Percentiles rank a stretch among this genome's conserved stretches.
Conservation (phyloP, 2,888 invertebrate species). For the Brachyopa scutellaris region DNA sequence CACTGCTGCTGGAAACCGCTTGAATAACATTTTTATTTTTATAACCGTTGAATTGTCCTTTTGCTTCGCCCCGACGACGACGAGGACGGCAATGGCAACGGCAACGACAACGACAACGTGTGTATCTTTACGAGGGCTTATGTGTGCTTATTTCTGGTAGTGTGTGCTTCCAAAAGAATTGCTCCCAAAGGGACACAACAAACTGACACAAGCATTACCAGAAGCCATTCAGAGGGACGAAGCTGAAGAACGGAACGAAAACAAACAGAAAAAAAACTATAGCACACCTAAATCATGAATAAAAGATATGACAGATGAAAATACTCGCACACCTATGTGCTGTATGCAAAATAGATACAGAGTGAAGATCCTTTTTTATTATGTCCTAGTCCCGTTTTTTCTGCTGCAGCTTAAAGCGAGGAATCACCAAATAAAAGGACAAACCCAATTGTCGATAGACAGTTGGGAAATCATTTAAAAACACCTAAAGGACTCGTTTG, state of each 20-base stretch:
- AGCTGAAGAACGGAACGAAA: not conserved
- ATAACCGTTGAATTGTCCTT: conserved; percentile 47
- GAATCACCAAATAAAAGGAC: conserved; percentile 2
- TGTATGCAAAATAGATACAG: conserved; percentile 45
- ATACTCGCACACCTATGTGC: not conserved
- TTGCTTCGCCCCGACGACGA: conserved; percentile 9
- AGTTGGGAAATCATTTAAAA: conserved; percentile 43
- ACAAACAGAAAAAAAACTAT: conserved; percentile 19
- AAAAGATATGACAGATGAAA: conserved; percentile 45
- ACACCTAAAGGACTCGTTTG: conserved; percentile 33
- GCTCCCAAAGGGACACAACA: conserved; percentile 48
- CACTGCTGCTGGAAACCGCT: conserved; percentile 34
- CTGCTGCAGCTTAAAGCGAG: not conserved
- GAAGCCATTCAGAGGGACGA: conserved; percentile 5
- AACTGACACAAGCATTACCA: conserved; percentile 30
- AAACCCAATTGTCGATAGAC: conserved; percentile 31
- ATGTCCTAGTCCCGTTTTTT: conserved; percentile 31
- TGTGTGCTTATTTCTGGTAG: conserved; percentile 44
- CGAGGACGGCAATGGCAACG: too few species aligned
- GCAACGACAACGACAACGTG: not conserved
- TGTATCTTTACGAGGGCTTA: conserved; percentile 25
- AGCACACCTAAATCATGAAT: conserved; percentile 50
- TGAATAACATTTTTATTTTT: conserved; percentile 50
- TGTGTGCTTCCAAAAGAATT: conserved; percentile 25
- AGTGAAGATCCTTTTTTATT: conserved; percentile 52